Evolutionary conservation across 2,113 vertebrate species (phyloP).

Genomic region (Sinosuthora webbiana): DNA sequence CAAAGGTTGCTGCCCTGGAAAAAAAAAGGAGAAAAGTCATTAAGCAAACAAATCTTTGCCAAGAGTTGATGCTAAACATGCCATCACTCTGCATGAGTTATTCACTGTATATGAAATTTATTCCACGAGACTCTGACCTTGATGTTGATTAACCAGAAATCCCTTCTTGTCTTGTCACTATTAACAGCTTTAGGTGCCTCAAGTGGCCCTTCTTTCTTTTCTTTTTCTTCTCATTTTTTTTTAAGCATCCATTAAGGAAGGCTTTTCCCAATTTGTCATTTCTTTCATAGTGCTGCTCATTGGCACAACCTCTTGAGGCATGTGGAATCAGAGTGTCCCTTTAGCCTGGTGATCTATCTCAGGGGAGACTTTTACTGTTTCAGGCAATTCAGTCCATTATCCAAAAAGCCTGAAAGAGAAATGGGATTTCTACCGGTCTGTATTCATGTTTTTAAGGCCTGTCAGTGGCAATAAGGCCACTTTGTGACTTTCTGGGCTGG

Average conservation of each 20-base stretch:
- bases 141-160: constrained; percentile 65
- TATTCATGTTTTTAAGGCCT: not conserved
- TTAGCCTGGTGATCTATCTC: not conserved
- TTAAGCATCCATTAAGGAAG: constrained; percentile 8
- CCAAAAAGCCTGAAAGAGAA: not conserved
- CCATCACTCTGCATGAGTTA: constrained; percentile 47
- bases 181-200: constrained; percentile 51
- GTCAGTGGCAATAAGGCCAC: fast-evolving
- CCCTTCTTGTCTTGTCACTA: constrained; percentile 48
- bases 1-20: constrained; percentile 66
- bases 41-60: constrained; percentile 71
- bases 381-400: not conserved
- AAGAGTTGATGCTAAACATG: constrained; percentile 63
- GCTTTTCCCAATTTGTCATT: constrained; percentile 18
- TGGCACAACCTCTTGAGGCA: not conserved
- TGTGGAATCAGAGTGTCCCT: not conserved
- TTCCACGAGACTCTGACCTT: constrained; percentile 58
- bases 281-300: not conserved
- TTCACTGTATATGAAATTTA: constrained; percentile 62
- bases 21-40: constrained; percentile 55
- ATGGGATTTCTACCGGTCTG: not conserved
- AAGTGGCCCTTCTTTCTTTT: not conserved
- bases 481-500: not conserved
- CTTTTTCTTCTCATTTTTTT: not conserved
- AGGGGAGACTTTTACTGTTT: not conserved